Conservation (phyloP, 1,140 invertebrate genomes). For the Mizuhopecten yessoensis region DNA sequence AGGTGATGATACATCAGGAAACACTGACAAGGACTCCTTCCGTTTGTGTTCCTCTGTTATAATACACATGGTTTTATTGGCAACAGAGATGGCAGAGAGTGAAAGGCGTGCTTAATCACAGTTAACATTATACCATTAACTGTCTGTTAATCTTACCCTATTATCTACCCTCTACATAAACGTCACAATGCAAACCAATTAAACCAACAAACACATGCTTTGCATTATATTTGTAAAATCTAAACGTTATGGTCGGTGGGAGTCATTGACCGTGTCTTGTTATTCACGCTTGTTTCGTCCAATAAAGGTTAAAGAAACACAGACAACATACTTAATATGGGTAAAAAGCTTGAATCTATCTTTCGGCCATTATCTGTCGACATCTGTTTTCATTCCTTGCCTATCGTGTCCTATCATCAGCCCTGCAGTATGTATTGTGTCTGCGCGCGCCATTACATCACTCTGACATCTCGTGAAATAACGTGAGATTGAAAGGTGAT, state of each 20-base stretch:
- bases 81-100: background rate
- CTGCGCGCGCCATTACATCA: background rate
- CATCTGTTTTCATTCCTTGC: background rate
- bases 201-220: constrained; percentile 32
- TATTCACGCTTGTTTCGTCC: background rate
- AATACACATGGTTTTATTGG: background rate
- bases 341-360: background rate
- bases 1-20: too few relatives aligned
- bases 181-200: too few relatives aligned
- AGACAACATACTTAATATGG: background rate
- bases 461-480: background rate
- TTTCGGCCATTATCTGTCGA: background rate
- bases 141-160: background rate
- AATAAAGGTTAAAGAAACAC: background rate
- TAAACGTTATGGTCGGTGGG: constrained; percentile 2
- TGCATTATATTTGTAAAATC: background rate
- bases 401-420: background rate
- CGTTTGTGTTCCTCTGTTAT: background rate
- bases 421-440: background rate
- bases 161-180: too few relatives aligned
- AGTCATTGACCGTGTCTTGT: background rate
- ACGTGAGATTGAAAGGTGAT: background rate
- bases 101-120: background rate
- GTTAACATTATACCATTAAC: background rate
- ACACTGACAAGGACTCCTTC: too few relatives aligned